Conservation (phyloP, 2,113 vertebrate species). For the Todiramphus saurophagus region DNA sequence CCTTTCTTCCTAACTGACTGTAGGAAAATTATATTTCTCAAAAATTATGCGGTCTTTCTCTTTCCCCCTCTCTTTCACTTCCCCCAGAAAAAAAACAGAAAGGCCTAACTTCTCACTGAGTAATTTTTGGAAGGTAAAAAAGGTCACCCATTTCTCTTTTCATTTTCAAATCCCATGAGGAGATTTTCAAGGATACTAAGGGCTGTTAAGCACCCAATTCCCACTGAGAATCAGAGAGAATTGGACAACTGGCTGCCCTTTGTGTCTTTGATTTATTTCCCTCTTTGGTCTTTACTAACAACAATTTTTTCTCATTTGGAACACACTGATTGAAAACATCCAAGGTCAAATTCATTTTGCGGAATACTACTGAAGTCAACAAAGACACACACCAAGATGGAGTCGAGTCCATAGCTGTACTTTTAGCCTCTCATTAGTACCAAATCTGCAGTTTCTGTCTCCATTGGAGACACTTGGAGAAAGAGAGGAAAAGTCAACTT, state of each 20-base stretch:
- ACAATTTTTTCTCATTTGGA: constrained; percentile 71
- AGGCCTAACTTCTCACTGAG: not conserved
- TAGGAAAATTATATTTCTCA: not conserved
- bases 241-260: constrained; percentile 62
- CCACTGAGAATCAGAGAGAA: constrained; percentile 58
- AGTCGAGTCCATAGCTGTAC: constrained; percentile 31
- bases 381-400: constrained; percentile 40
- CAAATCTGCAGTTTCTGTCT: not conserved
- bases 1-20: not conserved
- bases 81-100: not conserved
- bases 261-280: constrained; percentile 68
- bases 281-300: constrained; percentile 67
- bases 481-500: not conserved
- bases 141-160: constrained; percentile 44
- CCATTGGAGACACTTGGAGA: not conserved
- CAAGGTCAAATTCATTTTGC: constrained; percentile 64
- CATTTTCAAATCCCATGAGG: constrained; percentile 53
- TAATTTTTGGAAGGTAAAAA: constrained; percentile 55
- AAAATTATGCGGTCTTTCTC: not conserved
- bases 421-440: constrained; percentile 48
- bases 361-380: constrained; percentile 59
- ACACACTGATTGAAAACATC: constrained; percentile 66
- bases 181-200: constrained; percentile 64
- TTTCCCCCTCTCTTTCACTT: not conserved
- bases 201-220: constrained; percentile 67